Percentiles rank a stretch among this genome's conserved stretches.
These are phyloP conservation scores for Labeo catla DNA, from an alignment of 2,113 vertebrate genomes.

Conservation along the genomic window DNA sequence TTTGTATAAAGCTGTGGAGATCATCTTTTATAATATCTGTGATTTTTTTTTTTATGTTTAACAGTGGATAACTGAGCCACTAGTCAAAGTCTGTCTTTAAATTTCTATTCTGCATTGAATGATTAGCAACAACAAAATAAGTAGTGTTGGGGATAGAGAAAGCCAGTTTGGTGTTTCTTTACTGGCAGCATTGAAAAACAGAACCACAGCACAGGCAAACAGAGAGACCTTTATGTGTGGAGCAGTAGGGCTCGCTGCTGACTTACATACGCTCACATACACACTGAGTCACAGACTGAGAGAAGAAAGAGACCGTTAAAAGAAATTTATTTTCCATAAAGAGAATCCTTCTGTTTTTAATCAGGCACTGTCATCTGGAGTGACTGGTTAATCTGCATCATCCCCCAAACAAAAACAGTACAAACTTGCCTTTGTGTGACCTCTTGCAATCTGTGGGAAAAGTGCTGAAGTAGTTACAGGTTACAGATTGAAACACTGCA, in stretches of 20 bases:
- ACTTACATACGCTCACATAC: background rate
- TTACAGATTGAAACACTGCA: background rate
- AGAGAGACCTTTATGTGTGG: conserved; percentile 31
- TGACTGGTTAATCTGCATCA: background rate
- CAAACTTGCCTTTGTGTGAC: background rate
- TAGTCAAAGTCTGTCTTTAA: background rate
- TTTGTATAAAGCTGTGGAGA: no score
- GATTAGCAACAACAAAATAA: background rate
- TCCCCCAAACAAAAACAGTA: background rate
- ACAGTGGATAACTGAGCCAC: background rate
- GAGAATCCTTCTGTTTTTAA: background rate
- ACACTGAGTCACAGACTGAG: background rate
- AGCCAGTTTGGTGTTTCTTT: background rate
- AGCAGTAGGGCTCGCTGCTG: background rate
- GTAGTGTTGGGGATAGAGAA: background rate
- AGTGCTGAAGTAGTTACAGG: background rate
- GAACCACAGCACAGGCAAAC: background rate
- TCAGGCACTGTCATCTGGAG: background rate
- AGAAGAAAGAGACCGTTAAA: background rate
- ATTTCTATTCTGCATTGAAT: background rate
- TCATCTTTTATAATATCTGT: no score
- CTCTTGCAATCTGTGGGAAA: background rate
- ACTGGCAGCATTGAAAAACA: background rate
- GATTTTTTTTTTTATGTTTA: no score
- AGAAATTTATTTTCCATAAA: background rate